Base-by-base conservation (phyloP, 2,888 invertebrate genomes). In the Ophion costatus region DNA sequence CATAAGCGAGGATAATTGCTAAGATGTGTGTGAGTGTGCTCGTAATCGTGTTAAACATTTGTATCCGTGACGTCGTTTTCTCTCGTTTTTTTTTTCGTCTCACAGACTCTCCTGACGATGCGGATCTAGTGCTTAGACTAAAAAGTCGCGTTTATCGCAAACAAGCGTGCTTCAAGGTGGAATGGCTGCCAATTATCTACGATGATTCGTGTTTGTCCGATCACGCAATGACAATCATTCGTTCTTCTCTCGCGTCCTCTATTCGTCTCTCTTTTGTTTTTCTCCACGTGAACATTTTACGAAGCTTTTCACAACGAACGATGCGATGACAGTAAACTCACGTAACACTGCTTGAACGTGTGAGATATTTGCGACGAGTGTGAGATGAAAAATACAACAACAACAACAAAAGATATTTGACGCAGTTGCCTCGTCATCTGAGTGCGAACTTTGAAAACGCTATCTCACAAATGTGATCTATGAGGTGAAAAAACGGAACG, bases 301-400 rank as follows among this genome's bases (percentile, higher is more conserved):
- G 20, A 70, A 73, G 75, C 59, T 84, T 66, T 84, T 74, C 71
- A 84, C 71, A 81, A 76, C 71, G 57, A 76, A 82, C 71, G 70
- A 81, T 81, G 70, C 73, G 78, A 71, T 85, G 86, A 87, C 76
- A 88, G 89, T 90, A 90, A 92, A 91, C 91, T 92, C 92, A 92
- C 90, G 88, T 92, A 92, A 93, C 92, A 92, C 92, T 93, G 92
- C 92, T 92, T 93, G 92, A 93, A 92, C 91, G 86, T 87, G 77
- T 88, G 85, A 81, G 77, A 86, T 76, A 79, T 64, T 83, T 84
- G 63, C 75, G 82, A 75, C 71, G 74, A 80, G 78, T 71, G 83
- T 64, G 73, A 66, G 83, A 84, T 74, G 69, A 84, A 63, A 63
- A 78, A 88, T 51, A 20, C 11, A 83, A 76, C 45, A 66, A 80